phyloP scores from a whole-genome alignment of 1,140 invertebrate genomes.

The Periplaneta americana region DNA sequence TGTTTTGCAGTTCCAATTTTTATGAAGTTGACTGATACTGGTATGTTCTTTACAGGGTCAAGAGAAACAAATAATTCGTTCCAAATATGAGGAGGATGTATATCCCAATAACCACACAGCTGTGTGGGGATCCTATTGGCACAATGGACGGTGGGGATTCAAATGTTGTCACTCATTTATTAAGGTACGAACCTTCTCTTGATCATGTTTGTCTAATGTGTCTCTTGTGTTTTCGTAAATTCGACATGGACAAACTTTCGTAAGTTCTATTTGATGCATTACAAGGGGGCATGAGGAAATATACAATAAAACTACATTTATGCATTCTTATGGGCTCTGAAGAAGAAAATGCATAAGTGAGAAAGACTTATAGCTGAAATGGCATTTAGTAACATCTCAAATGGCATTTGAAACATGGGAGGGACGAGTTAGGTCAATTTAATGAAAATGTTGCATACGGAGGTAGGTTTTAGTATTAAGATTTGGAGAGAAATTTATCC shows the following conservation, averaged over 20 bases:
- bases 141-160: slow-evolving; percentile 88
- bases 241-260: neutral
- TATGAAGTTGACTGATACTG: neutral
- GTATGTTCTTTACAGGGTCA: slow-evolving; percentile 50
- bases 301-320: neutral
- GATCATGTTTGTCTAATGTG: neutral
- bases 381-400: too few species aligned
- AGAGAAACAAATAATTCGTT: slow-evolving; percentile 80
- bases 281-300: too few species aligned
- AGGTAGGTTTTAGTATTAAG: too few species aligned
- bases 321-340: neutral
- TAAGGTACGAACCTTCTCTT: slow-evolving; percentile 55
- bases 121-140: slow-evolving; percentile 96
- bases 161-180: slow-evolving; percentile 93
- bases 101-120: slow-evolving; percentile 87
- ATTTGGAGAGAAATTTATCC: too few species aligned
- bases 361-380: too few species aligned
- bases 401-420: too few species aligned
- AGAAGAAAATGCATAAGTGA: too few species aligned
- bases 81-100: slow-evolving; percentile 94
- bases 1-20: neutral
- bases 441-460: too few species aligned
- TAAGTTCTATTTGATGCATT: neutral
- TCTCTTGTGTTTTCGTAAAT: neutral
- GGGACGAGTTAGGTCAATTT: too few species aligned